Percentiles rank a stretch among this genome's conserved stretches.
Conservation (phyloP, 2,888 invertebrate genomes). For the Arenicola marina region DNA sequence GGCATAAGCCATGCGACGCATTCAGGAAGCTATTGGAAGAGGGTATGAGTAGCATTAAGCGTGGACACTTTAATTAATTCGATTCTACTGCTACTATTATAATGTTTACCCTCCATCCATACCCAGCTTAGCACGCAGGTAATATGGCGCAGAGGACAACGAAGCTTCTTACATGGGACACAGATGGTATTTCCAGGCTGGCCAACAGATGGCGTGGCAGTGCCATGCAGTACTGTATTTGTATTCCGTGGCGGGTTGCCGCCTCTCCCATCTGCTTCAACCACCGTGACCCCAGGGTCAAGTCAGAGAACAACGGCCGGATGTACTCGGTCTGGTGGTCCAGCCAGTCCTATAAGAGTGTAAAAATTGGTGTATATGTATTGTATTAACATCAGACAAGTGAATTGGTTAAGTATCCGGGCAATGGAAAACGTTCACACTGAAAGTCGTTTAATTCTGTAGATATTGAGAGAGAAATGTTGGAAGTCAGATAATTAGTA, state of each 20-base stretch:
- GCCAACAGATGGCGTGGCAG: slow-evolving; percentile 42
- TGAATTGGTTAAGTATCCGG: too few species aligned
- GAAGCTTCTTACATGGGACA: slow-evolving; percentile 53
- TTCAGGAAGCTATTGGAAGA: too few species aligned
- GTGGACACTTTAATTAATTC: too few species aligned
- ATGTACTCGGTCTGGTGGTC: slow-evolving; percentile 45
- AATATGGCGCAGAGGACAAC: too few species aligned
- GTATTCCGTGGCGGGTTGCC: slow-evolving; percentile 38
- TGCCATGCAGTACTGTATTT: slow-evolving; percentile 55
- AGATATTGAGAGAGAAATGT: background rate
- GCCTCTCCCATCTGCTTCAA: slow-evolving; percentile 47
- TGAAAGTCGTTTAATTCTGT: background rate
- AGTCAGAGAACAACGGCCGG: slow-evolving; percentile 35
- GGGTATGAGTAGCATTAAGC: too few species aligned
- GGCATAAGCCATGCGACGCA: too few species aligned
- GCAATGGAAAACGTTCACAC: background rate
- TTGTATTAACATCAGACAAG: too few species aligned
- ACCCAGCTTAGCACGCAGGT: too few species aligned
- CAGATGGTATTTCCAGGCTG: slow-evolving; percentile 41
- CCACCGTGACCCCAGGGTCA: slow-evolving; percentile 44
- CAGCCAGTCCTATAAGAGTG: slow-evolving; percentile 45
- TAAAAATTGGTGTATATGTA: background rate
- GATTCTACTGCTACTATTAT: too few species aligned
- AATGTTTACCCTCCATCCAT: too few species aligned
- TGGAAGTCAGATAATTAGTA: too few species aligned